Evolutionary conservation across 2,888 invertebrate genomes (phyloP).

Genomic region (Polydesmus complanatus): DNA sequence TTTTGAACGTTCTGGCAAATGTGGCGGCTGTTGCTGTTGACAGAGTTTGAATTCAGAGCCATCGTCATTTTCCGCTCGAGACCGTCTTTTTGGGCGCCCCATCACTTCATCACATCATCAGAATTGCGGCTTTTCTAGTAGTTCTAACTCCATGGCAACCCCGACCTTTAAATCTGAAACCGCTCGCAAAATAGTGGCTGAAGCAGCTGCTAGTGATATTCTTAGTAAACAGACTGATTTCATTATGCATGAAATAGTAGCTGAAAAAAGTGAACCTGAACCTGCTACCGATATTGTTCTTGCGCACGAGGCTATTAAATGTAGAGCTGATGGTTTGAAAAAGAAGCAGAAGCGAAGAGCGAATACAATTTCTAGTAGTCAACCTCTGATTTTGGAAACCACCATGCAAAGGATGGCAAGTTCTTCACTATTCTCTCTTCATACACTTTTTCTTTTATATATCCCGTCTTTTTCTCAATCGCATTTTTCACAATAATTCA

Average conservation of each 20-base stretch:
- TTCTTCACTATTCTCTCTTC: not conserved
- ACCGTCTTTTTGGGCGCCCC: constrained; percentile 21
- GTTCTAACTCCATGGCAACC: constrained; percentile 42
- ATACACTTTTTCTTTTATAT: not conserved
- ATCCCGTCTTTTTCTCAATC: not conserved
- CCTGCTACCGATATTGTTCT: constrained; percentile 43
- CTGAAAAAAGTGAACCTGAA: not conserved
- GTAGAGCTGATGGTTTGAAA: constrained; percentile 21
- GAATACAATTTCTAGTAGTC: constrained; percentile 60
- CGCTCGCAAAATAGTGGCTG: constrained; percentile 62
- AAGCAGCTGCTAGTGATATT: constrained; percentile 13
- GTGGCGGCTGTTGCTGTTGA: constrained; percentile 2
- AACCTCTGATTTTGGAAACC: constrained; percentile 28
- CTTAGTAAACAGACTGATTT: not conserved
- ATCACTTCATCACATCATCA: not conserved
- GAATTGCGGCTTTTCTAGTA: not conserved
- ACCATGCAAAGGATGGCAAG: constrained; percentile 13
- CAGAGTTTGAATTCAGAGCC: constrained; percentile 5
- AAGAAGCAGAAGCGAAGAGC: constrained; percentile 67
- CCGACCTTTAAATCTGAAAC: constrained; percentile 77
- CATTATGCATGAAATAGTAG: not conserved
- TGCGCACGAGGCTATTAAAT: constrained; percentile 10
- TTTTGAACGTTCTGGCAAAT: constrained; percentile 3
- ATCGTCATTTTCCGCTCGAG: constrained; percentile 17
- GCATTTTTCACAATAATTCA: constrained; percentile 1